Conservation (phyloP, 2,888 invertebrate genomes). For the Chydorus sphaericus region DNA sequence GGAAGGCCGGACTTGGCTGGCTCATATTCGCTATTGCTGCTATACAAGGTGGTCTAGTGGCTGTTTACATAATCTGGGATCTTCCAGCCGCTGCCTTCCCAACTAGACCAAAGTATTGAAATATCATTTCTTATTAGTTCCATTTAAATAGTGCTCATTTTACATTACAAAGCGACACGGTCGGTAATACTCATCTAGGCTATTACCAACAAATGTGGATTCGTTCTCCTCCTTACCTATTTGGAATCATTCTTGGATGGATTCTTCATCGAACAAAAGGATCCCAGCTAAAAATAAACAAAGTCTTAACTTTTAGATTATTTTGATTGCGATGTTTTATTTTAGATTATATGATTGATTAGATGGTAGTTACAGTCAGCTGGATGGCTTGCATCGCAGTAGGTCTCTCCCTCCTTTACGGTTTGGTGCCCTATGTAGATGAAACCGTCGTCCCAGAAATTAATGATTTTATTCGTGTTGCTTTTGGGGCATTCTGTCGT, state of each 20-base stretch:
- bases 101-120: not conserved
- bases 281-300: constrained; percentile 41
- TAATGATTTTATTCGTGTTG: constrained; percentile 51
- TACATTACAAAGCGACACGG: no score
- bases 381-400: constrained; percentile 52
- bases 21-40: constrained; percentile 6
- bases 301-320: constrained; percentile 17
- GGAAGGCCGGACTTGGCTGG: constrained; percentile 12
- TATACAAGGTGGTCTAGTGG: constrained; percentile 4
- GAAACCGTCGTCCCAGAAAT: constrained; percentile 39
- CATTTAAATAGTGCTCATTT: not conserved
- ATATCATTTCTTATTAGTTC: not conserved
- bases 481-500: constrained; percentile 67
- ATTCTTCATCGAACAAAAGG: constrained; percentile 50
- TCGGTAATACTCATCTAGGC: no score
- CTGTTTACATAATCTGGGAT: constrained; percentile 9
- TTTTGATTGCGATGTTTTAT: no score
- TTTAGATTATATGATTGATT: no score
- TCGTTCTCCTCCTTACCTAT: constrained; percentile 60
- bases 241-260: constrained; percentile 63
- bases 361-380: constrained; percentile 45
- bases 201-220: constrained; percentile 69
- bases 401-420: constrained; percentile 58
- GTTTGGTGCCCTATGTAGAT: constrained; percentile 43
- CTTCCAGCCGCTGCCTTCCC: constrained; percentile 7